Conservation (phyloP, 2,888 invertebrate species). For the Helleia helle region DNA sequence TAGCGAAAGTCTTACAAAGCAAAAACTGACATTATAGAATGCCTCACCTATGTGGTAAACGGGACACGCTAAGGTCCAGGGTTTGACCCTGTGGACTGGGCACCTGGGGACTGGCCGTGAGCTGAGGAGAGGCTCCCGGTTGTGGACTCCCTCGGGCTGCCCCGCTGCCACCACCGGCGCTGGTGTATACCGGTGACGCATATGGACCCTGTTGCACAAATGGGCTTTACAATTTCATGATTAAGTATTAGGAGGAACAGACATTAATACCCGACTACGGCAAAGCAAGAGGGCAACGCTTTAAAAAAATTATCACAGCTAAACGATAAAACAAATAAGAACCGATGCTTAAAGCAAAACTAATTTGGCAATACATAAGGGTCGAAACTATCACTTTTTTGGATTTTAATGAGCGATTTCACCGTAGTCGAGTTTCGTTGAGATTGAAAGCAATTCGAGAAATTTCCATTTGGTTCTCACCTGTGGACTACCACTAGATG, state of each 20-base stretch:
- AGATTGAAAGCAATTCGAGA: background rate
- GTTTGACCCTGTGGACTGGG: conserved; percentile 94
- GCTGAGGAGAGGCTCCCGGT: conserved; percentile 86
- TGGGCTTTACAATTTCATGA: conserved; percentile 29
- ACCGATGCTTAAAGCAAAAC: background rate
- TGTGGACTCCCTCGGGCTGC: conserved; percentile 82
- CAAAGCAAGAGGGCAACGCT: background rate
- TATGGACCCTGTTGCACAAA: conserved; percentile 79
- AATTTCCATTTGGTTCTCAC: conserved; percentile 50
- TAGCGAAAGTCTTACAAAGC: too few relatives aligned
- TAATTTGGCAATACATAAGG: background rate
- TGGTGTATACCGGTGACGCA: conserved; percentile 84
- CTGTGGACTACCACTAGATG: conserved; percentile 92
- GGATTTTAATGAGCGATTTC: background rate
- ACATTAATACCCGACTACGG: background rate
- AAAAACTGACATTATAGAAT: conserved; percentile 19
- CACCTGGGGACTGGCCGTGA: conserved; percentile 90
- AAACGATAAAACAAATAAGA: too few relatives aligned
- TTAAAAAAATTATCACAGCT: background rate
- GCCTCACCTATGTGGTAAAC: conserved; percentile 87
- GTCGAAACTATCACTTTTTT: too few relatives aligned
- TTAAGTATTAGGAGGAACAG: background rate
- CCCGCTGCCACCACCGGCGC: conserved; percentile 83
- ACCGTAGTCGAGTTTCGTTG: background rate
- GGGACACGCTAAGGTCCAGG: conserved; percentile 90